Evolutionary conservation across 2,113 vertebrate genomes (phyloP), one percentile per base, ranked within the genome.

Genomic region (Nicator chloris): DNA sequence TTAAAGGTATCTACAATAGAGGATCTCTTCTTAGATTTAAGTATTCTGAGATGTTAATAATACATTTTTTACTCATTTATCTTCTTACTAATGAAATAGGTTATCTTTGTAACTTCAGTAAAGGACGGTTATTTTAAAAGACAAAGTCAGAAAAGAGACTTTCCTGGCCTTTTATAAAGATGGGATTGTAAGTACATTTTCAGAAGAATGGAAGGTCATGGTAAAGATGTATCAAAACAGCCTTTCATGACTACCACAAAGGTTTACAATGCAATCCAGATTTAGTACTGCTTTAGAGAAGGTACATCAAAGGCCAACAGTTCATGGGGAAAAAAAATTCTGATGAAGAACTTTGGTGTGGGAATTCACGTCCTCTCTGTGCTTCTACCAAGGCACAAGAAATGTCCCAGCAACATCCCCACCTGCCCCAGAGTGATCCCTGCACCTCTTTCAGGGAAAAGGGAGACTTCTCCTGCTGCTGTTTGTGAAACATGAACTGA

Each of bases 41-140:
- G 82, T 44, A 92, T 95, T 95, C 79, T 79, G 79, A 17, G 68
- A 81, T 82, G 56, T 92, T 95, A 87, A 95, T 88, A 93, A 96
- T 86, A 82, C 37, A 87, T 93, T 93, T 96, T 97, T 96, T 65
- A 76, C 66, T 70, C 57, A 97, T 95, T 97, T 70, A 95, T 97
- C 95, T 95, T 90, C 83, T 63, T 92, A 82, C 93, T 96, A 96
- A 91, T 80, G 82, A 96, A 93, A 95, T 71, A 82, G 4, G 23
- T 86, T 95, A 78, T 81, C 81, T 88, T 76, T 83, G 39, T 10
- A 83, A 66, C 31, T 94, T 91, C 50, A 94, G 81, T 94, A 94
- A 87, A 35, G 76, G 51, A 84, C 75, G 73, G 72, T 86, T 87
- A 84, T 94, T 96, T 97, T 63, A 86, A 94, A 94, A 96, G 82